These are phyloP conservation scores for Argentina silus DNA, from an alignment of 2,797 vertebrate genomes.

Conservation along the genomic window DNA sequence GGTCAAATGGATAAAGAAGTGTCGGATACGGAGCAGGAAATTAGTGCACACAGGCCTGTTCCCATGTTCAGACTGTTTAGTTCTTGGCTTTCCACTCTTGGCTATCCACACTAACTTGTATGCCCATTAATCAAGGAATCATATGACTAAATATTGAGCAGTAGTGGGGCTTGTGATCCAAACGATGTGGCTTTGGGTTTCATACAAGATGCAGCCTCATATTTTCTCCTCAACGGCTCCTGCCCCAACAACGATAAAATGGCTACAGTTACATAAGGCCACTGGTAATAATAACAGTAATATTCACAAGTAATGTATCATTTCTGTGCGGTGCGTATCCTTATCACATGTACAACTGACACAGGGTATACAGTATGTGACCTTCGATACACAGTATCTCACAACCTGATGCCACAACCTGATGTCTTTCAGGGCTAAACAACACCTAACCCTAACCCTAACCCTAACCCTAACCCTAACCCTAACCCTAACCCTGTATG, in stretches of 20 bases:
- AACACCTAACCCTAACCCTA: too few species aligned
- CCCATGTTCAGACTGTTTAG: conserved; percentile 10
- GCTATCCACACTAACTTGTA: conserved; percentile 29
- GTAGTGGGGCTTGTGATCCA: conserved; percentile 38
- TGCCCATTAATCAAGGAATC: conserved; percentile 36
- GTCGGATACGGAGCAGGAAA: background rate
- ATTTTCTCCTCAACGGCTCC: conserved; percentile 44
- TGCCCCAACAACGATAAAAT: conserved; percentile 35
- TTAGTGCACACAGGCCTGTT: background rate
- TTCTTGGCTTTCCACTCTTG: background rate
- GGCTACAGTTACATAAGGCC: conserved; percentile 51
- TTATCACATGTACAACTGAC: too few species aligned
- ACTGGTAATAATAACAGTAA: conserved; percentile 9
- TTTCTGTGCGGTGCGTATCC: background rate
- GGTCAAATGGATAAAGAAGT: background rate
- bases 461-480: too few species aligned
- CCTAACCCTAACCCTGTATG: too few species aligned
- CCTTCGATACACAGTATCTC: background rate
- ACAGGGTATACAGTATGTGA: too few species aligned
- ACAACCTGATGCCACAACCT: too few species aligned
- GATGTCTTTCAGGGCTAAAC: too few species aligned
- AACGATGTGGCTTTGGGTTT: conserved; percentile 60
- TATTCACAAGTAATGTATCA: background rate
- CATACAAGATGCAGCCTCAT: conserved; percentile 56
- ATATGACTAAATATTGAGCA: conserved; percentile 42